Base-by-base conservation (phyloP, 2,113 vertebrate genomes). In the Lagopus leucura region DNA sequence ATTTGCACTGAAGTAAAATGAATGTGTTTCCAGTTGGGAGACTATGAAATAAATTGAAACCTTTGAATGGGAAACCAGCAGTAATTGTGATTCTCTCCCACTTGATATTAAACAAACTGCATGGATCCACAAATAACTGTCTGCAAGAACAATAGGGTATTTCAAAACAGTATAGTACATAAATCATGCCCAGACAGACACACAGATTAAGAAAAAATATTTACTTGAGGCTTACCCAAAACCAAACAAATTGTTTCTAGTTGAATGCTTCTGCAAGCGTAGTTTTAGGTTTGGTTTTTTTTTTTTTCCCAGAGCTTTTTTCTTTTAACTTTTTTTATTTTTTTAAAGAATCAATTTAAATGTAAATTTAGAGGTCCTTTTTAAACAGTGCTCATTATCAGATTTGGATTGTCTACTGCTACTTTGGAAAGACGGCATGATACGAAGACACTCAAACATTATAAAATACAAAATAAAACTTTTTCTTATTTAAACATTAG, bases 171-270 rank as follows among this genome's bases (percentile, higher is more conserved):
- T 71, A 74, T 76, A 93, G 57, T 86, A 95, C 87, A 96, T 96
- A 96, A 97, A 97, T 96, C 95, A 97, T 95, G 71, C 89, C 84
- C 71, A 96, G 88, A 94, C 70, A 95, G 88, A 95, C 75, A 95
- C 52, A 95, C 48, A 96, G 87, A 97, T 97, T 97, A 96, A 97
- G 94, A 30, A 89, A 96, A 95, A 96, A 96, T 95, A 92, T 97
- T 97, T 96, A 95, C 94, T 96, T 91, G 78, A 93, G 83, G 76
- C 75, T 97, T 96, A 86, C 48, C 24, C 92, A 73, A 94, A 97
- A 78, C 71, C 86, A 95, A 95, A 77, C 88, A 97, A 97, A 93
- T 94, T 97, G 88, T 97, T 97, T 96, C 86, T 89, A 81, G 83
- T 88, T 95, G 89, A 93, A 94, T 95, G 61, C 70, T 71, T 96